Evolutionary conservation across 1,140 invertebrate genomes (phyloP), one percentile per base, ranked within the genome.

Genomic region (Plodia interpunctella): DNA sequence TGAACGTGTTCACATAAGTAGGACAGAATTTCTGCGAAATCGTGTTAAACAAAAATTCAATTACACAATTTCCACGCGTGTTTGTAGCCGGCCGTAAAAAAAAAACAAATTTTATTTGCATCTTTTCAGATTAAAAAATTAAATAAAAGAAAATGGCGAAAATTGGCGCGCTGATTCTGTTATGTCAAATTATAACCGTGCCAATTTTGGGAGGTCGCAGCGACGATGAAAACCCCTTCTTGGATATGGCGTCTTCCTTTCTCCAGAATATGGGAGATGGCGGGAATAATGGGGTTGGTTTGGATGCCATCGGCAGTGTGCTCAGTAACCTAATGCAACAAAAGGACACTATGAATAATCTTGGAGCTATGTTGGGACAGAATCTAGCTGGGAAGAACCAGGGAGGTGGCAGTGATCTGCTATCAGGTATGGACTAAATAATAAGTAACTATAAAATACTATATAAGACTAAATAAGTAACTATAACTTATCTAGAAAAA

Each of bases 191-290:
- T 2, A 10, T 81, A 15, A 70, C 63, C 10, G 60, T 80, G 0
- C 78, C 80, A 0, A 68, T 78, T 3, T 57, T 72, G 28, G 66
- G 71, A 4, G 63, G 68, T 2, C 54, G 80, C 0, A 74, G 74
- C 18, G 72, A 78, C 35, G 84, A 83, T 38, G 86, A 89, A n/a
- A 92, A 90, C 72, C 91, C 92, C 1, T 75, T 93, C 25, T 57
- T 92, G 57, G 91, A 92, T 56, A 76, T 92, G 53, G 91, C 92
- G 2, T 90, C 91, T 2, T 87, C 91, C 51, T 90, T 92, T 54
- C 76, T 92, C 19, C 90, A 92, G 65, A 91, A 91, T 58, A 73
- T 91, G 71, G 85, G 77, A 0, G 87, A 90, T 53, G 84, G 89
- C 57, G 91, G 81, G 3, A 88, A 82, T 49, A 83, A 80, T 18